Conservation (phyloP, 2,888 invertebrate species). For the Sarcophaga carnaria region DNA sequence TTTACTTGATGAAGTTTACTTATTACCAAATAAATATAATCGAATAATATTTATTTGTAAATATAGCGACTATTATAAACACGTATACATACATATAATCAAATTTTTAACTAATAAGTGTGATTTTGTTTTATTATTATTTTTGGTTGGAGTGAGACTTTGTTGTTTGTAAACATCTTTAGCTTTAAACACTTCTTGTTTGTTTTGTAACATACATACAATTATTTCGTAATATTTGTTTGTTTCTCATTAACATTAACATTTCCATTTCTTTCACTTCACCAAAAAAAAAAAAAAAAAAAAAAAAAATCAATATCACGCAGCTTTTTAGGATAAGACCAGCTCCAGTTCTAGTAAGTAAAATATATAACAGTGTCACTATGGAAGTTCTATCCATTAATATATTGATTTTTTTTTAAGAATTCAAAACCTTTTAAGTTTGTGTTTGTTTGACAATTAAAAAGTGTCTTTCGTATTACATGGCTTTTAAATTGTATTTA, state of each 20-base stretch:
- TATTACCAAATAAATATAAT: too few species aligned
- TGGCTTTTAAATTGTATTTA: neutral
- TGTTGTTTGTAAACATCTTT: conserved; percentile 32
- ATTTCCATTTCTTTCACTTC: conserved; percentile 72
- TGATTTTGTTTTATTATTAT: neutral
- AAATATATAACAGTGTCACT: conserved; percentile 15
- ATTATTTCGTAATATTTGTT: conserved; percentile 70
- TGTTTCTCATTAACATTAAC: conserved; percentile 74
- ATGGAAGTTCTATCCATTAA: conserved; percentile 5
- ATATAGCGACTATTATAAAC: too few species aligned
- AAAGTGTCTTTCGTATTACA: neutral
- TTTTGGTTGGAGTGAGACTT: conserved; percentile 3
- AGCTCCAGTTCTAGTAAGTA: conserved; percentile 99
- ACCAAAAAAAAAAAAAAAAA: conserved; percentile 33
- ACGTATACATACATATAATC: too few species aligned
- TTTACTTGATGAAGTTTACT: too few species aligned
- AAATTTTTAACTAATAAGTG: neutral
- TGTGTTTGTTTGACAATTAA: conserved; percentile 8
- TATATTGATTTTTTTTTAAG: neutral
- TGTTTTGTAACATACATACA: conserved; percentile 9
- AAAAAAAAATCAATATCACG: conserved; percentile 67
- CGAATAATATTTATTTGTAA: too few species aligned
- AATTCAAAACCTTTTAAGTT: neutral
- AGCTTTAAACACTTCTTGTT: neutral
- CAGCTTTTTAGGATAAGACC: conserved; percentile 99